Conservation (phyloP, 2,797 vertebrate species). For the Chrysocyon brachyurus region DNA sequence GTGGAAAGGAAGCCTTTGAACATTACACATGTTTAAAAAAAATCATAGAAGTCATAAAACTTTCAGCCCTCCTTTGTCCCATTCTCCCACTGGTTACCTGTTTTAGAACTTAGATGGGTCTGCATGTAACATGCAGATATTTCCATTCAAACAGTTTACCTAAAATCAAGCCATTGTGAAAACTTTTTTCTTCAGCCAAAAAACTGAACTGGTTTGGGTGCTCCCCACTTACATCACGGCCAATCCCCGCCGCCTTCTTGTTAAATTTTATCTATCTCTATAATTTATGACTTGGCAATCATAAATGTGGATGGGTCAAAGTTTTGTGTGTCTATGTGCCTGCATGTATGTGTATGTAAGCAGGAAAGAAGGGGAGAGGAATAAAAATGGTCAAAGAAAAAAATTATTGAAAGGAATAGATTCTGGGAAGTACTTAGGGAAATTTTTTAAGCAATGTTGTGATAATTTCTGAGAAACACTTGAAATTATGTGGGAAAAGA, state of each 20-base stretch:
- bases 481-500: conserved; percentile 78
- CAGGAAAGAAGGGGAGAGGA: conserved; percentile 67
- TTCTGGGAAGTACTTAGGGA: conserved; percentile 83
- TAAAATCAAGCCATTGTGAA: conserved; percentile 66
- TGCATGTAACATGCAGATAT: conserved; percentile 12
- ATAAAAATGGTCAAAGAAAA: conserved; percentile 76
- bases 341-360: conserved; percentile 1
- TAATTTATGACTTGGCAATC: conserved; percentile 76
- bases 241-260: neutral
- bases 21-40: conserved; percentile 34
- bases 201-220: conserved; percentile 56
- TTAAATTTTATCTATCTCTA: conserved; percentile 68
- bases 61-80: neutral
- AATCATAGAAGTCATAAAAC: conserved; percentile 63
- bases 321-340: neutral
- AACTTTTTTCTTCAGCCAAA: conserved; percentile 43
- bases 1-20: conserved; percentile 47
- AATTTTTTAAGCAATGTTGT: conserved; percentile 77
- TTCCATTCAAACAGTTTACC: conserved; percentile 59
- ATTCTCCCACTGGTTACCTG: neutral
- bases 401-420: conserved; percentile 70
- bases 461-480: conserved; percentile 83
- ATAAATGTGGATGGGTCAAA: neutral
- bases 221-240: conserved; percentile 48
- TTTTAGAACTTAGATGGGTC: conserved; percentile 70